Evolutionary conservation across 2,888 invertebrate genomes (phyloP).

Genomic region (Malachius bipustulatus): DNA sequence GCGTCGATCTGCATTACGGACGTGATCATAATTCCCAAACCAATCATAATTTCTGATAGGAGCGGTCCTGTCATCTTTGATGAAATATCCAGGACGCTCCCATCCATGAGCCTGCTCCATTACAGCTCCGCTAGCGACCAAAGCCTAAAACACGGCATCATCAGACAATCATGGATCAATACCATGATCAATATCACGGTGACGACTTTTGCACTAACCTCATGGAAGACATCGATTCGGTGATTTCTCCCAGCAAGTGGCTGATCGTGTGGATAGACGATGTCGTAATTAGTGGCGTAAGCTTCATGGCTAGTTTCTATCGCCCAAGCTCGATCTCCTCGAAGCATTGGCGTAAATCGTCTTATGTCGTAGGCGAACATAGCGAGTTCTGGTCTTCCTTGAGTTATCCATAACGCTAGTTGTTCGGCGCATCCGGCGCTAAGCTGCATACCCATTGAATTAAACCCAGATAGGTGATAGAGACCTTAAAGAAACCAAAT

Average conservation of each 20-base stretch:
- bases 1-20: slow-evolving; percentile 49
- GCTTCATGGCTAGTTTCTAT: slow-evolving; percentile 77
- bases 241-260: slow-evolving; percentile 67
- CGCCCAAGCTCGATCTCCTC: slow-evolving; percentile 60
- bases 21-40: slow-evolving; percentile 67
- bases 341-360: slow-evolving; percentile 65
- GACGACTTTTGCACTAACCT: slow-evolving; percentile 40
- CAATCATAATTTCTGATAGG: slow-evolving; percentile 70
- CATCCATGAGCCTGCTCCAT: slow-evolving; percentile 83
- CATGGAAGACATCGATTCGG: slow-evolving; percentile 54
- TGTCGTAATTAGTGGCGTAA: slow-evolving; percentile 76
- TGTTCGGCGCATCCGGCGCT: slow-evolving; percentile 80
- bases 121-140: slow-evolving; percentile 67
- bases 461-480: slow-evolving; percentile 79
- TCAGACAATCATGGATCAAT: no score
- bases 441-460: slow-evolving; percentile 86
- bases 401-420: slow-evolving; percentile 72
- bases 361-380: slow-evolving; percentile 81
- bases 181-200: no score
- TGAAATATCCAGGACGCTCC: slow-evolving; percentile 80
- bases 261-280: slow-evolving; percentile 75
- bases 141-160: slow-evolving; percentile 37
- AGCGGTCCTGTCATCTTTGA: slow-evolving; percentile 42
- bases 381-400: slow-evolving; percentile 70
- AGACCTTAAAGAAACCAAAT: no score